Evolutionary conservation across 2,888 invertebrate species (phyloP), one percentile per base, ranked within the genome.

Genomic region (Pristionchus maxplancki): DNA sequence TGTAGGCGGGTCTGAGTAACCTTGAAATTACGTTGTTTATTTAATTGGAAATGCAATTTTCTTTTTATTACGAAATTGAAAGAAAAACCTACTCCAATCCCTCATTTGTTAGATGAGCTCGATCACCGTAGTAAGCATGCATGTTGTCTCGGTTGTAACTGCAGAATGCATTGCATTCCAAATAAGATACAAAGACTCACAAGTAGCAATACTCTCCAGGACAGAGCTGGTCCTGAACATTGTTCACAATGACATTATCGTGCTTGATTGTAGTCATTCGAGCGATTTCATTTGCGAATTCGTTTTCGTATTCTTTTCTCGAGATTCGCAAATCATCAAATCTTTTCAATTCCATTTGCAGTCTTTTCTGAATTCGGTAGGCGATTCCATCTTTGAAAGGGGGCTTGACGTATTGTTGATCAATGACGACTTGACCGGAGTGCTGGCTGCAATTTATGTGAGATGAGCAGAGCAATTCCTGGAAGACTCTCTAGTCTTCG

Each of bases 71-170:
- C 44, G 3, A 24, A 13, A 28, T 17, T 13, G 24, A n/a, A n/a
- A 31, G 17, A 44, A 3, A 53, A 3, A 17, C 82, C 31, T 6
- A 82, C 58, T 6, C 5, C 37, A 85, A 40, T 40, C 85, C 85
- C n/a, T 85, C 85, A n/a, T 28, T 85, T 31, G 85, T 85, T 44
- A 85, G 31, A 67, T 85, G 85, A 8, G 64, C n/a, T 0, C 28
- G 5, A 34, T 85, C 85, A 0, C 85, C 64, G 28, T 85, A 85
- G 67, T 85, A 85, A 2, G 85, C 28, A n/a, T 85, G 85, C 48
- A 85, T 24, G 31, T 64, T 85, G 4, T 48, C 44, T 0, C 44
- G 44, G 28, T 85, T 85, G 48, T 64, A 85, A 34, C 85, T 85
- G n/a, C n/a, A n/a, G n/a, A n/a, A 71, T 74, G 1, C 5, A 37